Percentiles rank a stretch among this genome's conserved stretches.
Conservation (phyloP, 2,113 vertebrate genomes). For the Tragelaphus imberbis region DNA sequence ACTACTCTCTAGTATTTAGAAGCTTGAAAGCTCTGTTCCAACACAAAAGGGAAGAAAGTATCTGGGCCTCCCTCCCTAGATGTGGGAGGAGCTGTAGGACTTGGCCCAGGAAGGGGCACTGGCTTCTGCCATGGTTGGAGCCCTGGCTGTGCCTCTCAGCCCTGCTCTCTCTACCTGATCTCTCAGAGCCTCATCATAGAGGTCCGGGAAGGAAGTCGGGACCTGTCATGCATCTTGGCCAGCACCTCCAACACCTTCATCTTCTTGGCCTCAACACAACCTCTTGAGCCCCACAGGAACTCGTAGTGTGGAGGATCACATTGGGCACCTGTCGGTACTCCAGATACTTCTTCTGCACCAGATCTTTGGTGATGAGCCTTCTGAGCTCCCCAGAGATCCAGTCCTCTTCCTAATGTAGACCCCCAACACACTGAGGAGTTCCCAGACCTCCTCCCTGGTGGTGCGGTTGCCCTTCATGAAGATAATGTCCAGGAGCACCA, state of each 20-base stretch:
- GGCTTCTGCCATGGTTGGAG: too few species aligned
- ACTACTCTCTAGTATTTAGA: too few species aligned
- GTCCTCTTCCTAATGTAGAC: neutral
- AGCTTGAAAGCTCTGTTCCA: too few species aligned
- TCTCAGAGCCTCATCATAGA: too few species aligned
- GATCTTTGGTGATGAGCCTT: neutral
- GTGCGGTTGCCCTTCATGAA: accelerated
- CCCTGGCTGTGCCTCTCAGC: accelerated
- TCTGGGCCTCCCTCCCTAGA: too few species aligned
- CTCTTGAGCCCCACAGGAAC: neutral
- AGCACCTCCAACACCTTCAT: neutral
- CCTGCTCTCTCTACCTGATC: too few species aligned
- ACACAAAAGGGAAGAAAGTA: too few species aligned
- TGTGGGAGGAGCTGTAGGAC: too few species aligned
- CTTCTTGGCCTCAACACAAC: neutral
- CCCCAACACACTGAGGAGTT: neutral
- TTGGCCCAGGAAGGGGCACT: too few species aligned
- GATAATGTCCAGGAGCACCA: too few species aligned
- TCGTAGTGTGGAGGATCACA: accelerated
- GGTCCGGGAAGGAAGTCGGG: too few species aligned
- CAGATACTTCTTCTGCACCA: neutral
- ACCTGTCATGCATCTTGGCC: accelerated
- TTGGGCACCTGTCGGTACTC: accelerated
- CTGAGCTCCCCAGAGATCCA: neutral
- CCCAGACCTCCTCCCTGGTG: neutral